Evolutionary conservation across 2,797 vertebrate genomes (phyloP), one percentile per base, ranked within the genome.

Genomic region (Remorina albescens): DNA sequence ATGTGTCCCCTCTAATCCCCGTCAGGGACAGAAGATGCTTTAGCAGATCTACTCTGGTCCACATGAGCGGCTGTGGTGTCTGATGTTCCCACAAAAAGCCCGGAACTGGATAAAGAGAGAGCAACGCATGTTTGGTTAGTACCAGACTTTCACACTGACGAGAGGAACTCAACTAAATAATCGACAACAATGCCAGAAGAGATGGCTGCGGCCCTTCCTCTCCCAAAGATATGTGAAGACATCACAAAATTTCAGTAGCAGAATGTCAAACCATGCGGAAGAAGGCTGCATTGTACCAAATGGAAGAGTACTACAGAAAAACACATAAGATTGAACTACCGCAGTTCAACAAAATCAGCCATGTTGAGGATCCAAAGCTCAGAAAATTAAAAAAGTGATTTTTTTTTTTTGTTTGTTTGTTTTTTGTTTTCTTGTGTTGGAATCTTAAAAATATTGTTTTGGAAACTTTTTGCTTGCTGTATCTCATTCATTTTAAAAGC

Each of bases 131-230:
- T 95, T 95, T 93, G 88, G 75, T 93, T 94, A 88, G 92, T 49
- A 6, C 47, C 74, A 64, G 81, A 90, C 85, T 88, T 95, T 95
- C 94, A 91, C 94, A 94, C 88, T 88, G 80, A 88, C 65, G 3
- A 86, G 90, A 93, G 87, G 89, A 80, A 84, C 90, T 95, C 91
- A 92, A 84, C 94, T 87, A 88, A 90, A 94, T 89, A 94, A 95
- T 93, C 78, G 28, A 42, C 88, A 90, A 93, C 93, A 94, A 95
- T 91, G 89, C 75, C 74, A 56, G 80, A 75, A 83, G 80, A 89
- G 86, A 81, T 63, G 77, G 78, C 89, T 84, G 21, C 73, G 73
- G 92, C 84, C 77, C 86, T 92, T 91, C 90, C 90, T 90, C 88
- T 91, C 83, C 88, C 84, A 23, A 53, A 89, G 92, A 89, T 50